Evolutionary conservation across 2,797 vertebrate species (phyloP).

Genomic region (Myotis daubentonii): DNA sequence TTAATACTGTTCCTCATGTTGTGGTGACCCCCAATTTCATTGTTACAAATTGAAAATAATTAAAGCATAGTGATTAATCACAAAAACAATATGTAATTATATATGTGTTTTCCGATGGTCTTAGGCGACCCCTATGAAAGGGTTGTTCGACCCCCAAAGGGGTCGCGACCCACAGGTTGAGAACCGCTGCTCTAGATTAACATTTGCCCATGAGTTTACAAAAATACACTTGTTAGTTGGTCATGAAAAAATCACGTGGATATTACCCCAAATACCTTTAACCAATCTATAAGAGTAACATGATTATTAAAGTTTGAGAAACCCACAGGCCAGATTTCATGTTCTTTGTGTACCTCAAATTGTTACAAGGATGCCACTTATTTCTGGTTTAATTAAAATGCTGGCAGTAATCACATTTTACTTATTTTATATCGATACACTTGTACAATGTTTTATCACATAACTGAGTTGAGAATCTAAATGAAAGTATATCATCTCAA

Average conservation of each 20-base stretch:
- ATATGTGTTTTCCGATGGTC: too few relatives aligned
- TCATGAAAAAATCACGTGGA: background rate
- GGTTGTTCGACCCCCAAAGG: too few relatives aligned
- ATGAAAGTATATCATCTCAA: slow-evolving; percentile 31
- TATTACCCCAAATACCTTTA: background rate
- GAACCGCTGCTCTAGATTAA: background rate
- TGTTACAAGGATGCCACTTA: background rate
- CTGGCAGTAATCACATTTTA: background rate
- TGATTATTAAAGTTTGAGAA: background rate
- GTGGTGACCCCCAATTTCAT: too few relatives aligned
- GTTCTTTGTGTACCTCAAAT: background rate
- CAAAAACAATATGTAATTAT: too few relatives aligned
- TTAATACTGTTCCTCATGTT: too few relatives aligned
- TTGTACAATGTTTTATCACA: slow-evolving; percentile 21
- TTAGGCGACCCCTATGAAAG: too few relatives aligned
- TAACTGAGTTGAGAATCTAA: slow-evolving; percentile 19
- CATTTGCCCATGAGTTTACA: background rate
- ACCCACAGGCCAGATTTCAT: background rate
- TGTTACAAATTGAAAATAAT: too few relatives aligned
- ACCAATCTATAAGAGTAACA: background rate
- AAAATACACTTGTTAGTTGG: background rate
- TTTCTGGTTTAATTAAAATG: slow-evolving; percentile 12
- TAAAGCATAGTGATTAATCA: too few relatives aligned
- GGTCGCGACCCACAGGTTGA: too few relatives aligned
- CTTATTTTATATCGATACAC: slow-evolving; percentile 6